A percentile compares a stretch with the other conserved stretches of the same genome.
Conservation (phyloP, 2,888 invertebrate genomes). For the Conus canariensis region DNA sequence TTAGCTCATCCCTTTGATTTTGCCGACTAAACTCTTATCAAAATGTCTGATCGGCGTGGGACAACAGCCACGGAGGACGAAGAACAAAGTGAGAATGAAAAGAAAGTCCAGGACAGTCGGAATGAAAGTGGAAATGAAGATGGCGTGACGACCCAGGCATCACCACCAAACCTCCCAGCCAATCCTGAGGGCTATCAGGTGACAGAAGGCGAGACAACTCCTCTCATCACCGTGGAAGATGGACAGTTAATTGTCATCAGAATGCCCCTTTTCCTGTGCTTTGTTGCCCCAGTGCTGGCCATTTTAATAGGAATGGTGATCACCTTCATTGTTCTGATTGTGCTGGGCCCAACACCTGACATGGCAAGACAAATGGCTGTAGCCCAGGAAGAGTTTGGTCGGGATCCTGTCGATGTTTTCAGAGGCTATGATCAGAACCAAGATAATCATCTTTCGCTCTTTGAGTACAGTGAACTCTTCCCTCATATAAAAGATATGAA, state of each 20-base stretch:
- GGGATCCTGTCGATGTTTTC: constrained; percentile 67
- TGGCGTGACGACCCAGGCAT: background rate
- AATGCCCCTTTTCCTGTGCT: background rate
- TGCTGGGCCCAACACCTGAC: background rate
- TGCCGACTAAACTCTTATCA: too few relatives aligned
- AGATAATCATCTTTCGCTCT: constrained; percentile 68
- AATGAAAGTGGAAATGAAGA: background rate
- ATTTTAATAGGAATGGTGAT: background rate
- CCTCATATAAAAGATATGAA: constrained; percentile 18
- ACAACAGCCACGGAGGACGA: background rate
- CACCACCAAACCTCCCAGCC: background rate
- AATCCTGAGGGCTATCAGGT: background rate
- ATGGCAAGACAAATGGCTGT: constrained; percentile 44
- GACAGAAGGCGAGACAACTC: background rate
- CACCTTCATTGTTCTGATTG: background rate
- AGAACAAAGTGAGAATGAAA: background rate
- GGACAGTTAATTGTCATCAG: background rate
- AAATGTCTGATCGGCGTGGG: background rate
- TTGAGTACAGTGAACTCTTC: constrained; percentile 69
- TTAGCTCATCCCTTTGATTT: too few relatives aligned
- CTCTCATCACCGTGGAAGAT: background rate
- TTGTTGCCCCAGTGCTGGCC: background rate
- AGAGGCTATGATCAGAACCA: constrained; percentile 66
- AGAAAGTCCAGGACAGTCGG: background rate
- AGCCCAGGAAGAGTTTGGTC: constrained; percentile 56